Conservation (phyloP, 2,113 vertebrate species). For the Salvelinus fontinalis region DNA sequence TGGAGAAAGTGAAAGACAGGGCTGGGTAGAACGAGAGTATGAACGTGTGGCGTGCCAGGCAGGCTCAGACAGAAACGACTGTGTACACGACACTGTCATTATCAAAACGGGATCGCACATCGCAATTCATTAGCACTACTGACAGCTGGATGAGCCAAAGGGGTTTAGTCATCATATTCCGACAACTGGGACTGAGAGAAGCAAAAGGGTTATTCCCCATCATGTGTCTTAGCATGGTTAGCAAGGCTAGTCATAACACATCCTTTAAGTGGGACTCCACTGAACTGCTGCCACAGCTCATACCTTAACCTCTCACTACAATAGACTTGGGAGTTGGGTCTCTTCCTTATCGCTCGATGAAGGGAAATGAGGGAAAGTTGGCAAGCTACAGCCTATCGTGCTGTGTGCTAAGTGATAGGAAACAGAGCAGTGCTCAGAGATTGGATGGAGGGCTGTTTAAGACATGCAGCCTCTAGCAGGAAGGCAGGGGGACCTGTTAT, state of each 20-base stretch:
- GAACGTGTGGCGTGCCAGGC: slow-evolving; percentile 30
- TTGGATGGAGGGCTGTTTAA: slow-evolving; percentile 30
- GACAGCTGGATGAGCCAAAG: slow-evolving; percentile 25
- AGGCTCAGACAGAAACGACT: slow-evolving; percentile 35
- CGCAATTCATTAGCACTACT: slow-evolving; percentile 35
- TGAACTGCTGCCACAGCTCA: background rate
- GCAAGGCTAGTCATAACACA: no score
- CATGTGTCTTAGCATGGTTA: no score
- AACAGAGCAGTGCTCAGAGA: slow-evolving; percentile 14
- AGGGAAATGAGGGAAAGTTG: slow-evolving; percentile 36
- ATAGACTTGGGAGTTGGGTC: slow-evolving; percentile 11
- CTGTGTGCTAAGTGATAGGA: slow-evolving; percentile 40
- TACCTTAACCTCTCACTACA: background rate
- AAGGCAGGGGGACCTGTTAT: slow-evolving; percentile 30
- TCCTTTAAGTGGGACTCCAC: background rate
- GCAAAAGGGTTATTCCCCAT: no score
- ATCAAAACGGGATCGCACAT: slow-evolving; percentile 15
- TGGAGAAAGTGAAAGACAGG: slow-evolving; percentile 36
- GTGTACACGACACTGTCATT: slow-evolving; percentile 10
- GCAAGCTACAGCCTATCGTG: slow-evolving; percentile 2
- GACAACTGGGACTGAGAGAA: no score
- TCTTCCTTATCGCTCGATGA: slow-evolving; percentile 18
- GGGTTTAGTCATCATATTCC: slow-evolving; percentile 10
- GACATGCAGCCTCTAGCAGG: slow-evolving; percentile 21
- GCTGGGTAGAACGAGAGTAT: background rate